Percentiles rank a stretch among this genome's conserved stretches.
Conservation (phyloP, 2,797 vertebrate genomes). For the Sebastes cheni region DNA sequence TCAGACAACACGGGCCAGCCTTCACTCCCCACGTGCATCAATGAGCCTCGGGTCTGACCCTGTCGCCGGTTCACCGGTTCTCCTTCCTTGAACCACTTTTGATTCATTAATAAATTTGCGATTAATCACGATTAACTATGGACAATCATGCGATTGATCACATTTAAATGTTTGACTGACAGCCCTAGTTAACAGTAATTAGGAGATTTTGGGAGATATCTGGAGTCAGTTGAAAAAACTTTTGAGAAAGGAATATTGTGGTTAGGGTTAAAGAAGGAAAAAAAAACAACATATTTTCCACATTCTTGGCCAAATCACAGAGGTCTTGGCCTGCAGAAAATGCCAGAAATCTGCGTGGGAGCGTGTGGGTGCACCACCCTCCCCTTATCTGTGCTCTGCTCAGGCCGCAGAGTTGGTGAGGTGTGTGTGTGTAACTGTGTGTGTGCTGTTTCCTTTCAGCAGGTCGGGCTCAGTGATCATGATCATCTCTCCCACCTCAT, state of each 20-base stretch:
- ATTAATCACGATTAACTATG: too few species aligned
- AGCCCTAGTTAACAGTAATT: neutral
- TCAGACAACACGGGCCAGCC: too few species aligned
- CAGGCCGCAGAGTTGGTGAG: slow-evolving; percentile 12
- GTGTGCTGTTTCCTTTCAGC: slow-evolving; percentile 23
- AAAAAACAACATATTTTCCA: slow-evolving; percentile 27
- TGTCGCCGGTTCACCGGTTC: too few species aligned
- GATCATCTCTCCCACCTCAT: slow-evolving; percentile 26
- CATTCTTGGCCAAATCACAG: slow-evolving; percentile 27
- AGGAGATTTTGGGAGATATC: slow-evolving; percentile 17
- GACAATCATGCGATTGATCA: too few species aligned
- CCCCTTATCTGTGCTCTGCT: slow-evolving; percentile 38
- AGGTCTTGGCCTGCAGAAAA: slow-evolving; percentile 4
- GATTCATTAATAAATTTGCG: too few species aligned
- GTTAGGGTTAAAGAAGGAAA: slow-evolving; percentile 4
- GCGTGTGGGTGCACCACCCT: slow-evolving; percentile 23
- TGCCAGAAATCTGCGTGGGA: slow-evolving; percentile 34
- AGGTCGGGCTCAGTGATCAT: slow-evolving; percentile 29
- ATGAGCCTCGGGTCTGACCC: too few species aligned
- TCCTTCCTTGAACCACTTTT: too few species aligned
- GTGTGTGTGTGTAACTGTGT: slow-evolving; percentile 15
- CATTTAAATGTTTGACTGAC: too few species aligned
- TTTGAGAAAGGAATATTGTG: slow-evolving; percentile 5
- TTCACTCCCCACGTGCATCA: too few species aligned
- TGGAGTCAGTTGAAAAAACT: neutral